These are phyloP conservation scores for Crematogaster levior DNA, from an alignment of 2,888 invertebrate species.

Conservation along the genomic window DNA sequence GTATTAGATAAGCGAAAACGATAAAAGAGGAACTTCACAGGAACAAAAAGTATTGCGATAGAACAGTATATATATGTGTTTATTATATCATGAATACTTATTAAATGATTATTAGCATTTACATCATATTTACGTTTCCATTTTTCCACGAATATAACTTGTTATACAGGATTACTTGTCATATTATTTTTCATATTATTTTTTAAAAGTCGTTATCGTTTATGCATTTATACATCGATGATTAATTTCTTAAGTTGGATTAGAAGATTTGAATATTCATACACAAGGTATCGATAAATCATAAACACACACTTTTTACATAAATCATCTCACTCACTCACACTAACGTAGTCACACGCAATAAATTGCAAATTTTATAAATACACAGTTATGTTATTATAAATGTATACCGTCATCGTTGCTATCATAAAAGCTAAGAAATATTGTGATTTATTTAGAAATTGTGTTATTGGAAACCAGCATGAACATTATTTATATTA, in stretches of 20 bases:
- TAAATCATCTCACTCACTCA: neutral
- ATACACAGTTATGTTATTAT: neutral
- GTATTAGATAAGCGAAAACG: neutral
- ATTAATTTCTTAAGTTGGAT: neutral
- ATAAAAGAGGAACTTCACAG: neutral
- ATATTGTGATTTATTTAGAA: too few species aligned
- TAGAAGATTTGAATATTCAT: neutral
- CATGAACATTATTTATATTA: too few species aligned
- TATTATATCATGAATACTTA: conserved; percentile 12
- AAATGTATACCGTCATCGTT: neutral
- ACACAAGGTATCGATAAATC: neutral
- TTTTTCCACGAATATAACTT: neutral
- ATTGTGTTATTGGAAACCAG: too few species aligned
- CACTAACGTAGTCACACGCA: neutral
- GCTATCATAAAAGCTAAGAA: neutral
- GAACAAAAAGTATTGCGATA: neutral
- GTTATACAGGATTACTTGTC: conserved; percentile 1
- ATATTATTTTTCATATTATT: neutral
- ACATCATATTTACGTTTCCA: neutral
- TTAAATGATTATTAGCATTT: conserved; percentile 1
- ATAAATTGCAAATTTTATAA: neutral
- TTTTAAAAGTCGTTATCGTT: neutral
- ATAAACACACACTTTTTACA: neutral
- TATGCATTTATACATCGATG: neutral
- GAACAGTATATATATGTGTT: neutral